Base-by-base conservation (phyloP, 2,797 vertebrate genomes). In the Myiothlypis coronata region DNA sequence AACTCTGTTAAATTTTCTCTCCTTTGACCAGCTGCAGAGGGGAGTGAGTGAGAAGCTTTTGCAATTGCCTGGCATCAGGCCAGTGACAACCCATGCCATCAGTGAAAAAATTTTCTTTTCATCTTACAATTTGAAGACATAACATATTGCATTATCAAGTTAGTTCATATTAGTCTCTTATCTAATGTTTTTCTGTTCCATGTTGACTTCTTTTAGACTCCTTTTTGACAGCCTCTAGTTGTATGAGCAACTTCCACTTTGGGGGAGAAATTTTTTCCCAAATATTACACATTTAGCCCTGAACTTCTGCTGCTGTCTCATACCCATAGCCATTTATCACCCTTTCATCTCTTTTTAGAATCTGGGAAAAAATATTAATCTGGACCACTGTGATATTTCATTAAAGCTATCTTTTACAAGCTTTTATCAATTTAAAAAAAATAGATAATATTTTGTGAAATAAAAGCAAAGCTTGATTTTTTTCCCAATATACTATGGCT, bases 21-120 rank as follows among this genome's bases (percentile, higher is more conserved):
- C 32, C 32, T 37, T 39, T 70, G 22, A 14, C 39, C 39, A 52
- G 47, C 22, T 61, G 47, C 47, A 61, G 67, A 37, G 47, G 6
- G 5, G 14, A 53, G 4, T 22, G 39, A 5, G 20, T 24, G 35
- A 32, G 17, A 3, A 2, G 32, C 22, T 44, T 52, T 44, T 22
- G 22, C 3, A 4, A 11, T 7, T 46, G 22, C 32, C 18, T 52
- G 27, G n/a, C 22, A 52, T 32, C 0, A 0, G 8, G 11, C 13
- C 79, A 60, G n/a, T 22, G 17, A 20, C 21, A 35, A 26, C 17
- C 8, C 9, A 32, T 4, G 11, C 35, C 18, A 61, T 14, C 39
- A 41, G 10, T n/a, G 26, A 63, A 65, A 23, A 52, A 53, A 60
- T 35, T 65, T 56, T 7, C 6, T 60, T 80, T 59, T 43, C 1